Conservation (phyloP, 2,797 vertebrate species). For the Cynodonichthys magdalenae region DNA sequence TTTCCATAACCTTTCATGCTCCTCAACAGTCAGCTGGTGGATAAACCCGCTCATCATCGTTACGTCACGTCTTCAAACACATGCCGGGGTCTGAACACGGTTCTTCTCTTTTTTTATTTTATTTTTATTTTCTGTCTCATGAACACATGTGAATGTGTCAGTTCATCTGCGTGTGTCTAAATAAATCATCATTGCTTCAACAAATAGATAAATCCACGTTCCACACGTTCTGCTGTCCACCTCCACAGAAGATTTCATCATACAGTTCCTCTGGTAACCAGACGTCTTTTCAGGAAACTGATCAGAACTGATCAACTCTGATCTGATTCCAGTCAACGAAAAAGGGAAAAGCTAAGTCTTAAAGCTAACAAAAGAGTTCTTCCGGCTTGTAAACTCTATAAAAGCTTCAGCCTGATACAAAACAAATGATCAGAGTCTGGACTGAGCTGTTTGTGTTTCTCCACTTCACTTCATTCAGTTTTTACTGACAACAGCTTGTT, state of each 20-base stretch:
- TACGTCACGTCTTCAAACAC: not conserved
- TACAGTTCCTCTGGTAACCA: not conserved
- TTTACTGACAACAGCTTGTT: constrained; percentile 9
- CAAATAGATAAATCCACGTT: too few species aligned
- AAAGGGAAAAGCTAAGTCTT: not conserved
- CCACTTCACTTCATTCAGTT: not conserved
- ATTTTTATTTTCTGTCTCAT: not conserved
- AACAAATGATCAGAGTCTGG: not conserved
- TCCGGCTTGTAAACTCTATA: not conserved
- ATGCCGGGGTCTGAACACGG: not conserved
- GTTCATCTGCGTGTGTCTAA: not conserved
- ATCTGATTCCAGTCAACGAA: not conserved
- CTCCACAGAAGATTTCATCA: too few species aligned
- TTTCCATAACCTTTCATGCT: not conserved
- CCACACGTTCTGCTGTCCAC: too few species aligned
- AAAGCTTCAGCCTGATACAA: not conserved
- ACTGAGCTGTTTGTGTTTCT: not conserved
- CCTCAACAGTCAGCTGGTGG: constrained; percentile 1
- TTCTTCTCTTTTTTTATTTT: not conserved
- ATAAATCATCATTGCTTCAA: too few species aligned
- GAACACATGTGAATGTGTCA: not conserved
- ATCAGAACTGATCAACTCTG: too few species aligned
- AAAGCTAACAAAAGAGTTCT: too few species aligned
- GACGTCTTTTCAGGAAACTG: too few species aligned
- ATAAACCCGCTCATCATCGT: not conserved